Evolutionary conservation across 2,113 vertebrate genomes (phyloP), one percentile per base, ranked within the genome.

Genomic region (Hyperopisus bebe): DNA sequence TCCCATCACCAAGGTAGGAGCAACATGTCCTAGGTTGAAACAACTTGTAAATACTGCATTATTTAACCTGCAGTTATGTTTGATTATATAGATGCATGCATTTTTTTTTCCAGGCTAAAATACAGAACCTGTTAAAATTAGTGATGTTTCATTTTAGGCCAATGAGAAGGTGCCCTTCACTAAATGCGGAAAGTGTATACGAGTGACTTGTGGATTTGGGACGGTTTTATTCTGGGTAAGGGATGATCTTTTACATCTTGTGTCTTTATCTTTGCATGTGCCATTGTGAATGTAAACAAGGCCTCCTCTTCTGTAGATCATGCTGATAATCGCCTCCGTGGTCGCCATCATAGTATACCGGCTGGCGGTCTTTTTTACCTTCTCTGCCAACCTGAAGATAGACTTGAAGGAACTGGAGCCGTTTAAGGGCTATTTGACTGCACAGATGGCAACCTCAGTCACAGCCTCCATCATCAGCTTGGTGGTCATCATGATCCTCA

Each of bases 161-260:
- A 96, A 96, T 93, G 98, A 99, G 90, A 94, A 95, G 0, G 96
- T 98, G 70, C 98, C 98, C 0, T 98, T 96, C 70, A 97, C 97
- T 24, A 3, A 94, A 48, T 99, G 96, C 90, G 98, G 97, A 91
- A 97, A 96, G 90, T 99, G 97, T 15, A 1, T 98, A 66, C 95
- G 98, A n/a, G 82, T 98, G 84, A 93, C 97, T 1, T 94, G 98
- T 53, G 98, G 98, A 91, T 94, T 97, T 0, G 95, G 97, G n/a
- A 98, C 98, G 0, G 97, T 99, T 88, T 87, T 98, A 4, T 98
- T 99, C 94, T 98, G 98, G 98, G 98, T 99, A 97, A 97, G 91
- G 66, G 5, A 66, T 13, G 21, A 62, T 39, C 5, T 89, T 35
- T 85, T 0, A 74, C 53, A 39, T 39, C n/a, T 39, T 46, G n/a